Evolutionary conservation across 2,113 vertebrate genomes (phyloP).

Genomic region (Odocoileus virginianus): DNA sequence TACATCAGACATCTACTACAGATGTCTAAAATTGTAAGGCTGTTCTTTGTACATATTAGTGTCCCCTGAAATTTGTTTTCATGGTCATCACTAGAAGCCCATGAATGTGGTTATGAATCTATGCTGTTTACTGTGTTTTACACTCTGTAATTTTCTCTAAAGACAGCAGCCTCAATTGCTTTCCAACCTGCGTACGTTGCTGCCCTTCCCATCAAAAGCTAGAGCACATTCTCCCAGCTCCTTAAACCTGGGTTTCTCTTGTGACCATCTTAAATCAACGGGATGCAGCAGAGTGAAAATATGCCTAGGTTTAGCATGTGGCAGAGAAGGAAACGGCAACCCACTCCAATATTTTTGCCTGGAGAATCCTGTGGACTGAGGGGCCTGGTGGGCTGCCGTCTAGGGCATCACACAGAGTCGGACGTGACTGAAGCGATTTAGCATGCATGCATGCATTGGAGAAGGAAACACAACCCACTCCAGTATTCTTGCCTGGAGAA

Average conservation of each 20-base stretch:
- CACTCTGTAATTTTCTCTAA: neutral
- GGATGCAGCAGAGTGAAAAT: neutral
- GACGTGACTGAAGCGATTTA: neutral
- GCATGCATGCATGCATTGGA: neutral
- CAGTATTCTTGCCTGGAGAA: neutral
- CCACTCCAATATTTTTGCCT: neutral
- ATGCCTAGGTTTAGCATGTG: neutral
- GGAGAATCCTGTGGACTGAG: neutral
- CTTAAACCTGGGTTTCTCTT: neutral
- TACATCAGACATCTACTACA: neutral
- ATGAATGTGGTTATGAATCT: neutral
- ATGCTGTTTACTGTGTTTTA: neutral
- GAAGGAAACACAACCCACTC: neutral
- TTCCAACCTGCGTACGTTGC: fast-evolving
- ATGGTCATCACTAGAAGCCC: neutral
- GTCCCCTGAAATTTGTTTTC: neutral
- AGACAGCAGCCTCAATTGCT: neutral
- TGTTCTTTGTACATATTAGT: neutral
- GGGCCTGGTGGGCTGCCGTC: neutral
- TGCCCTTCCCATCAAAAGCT: neutral
- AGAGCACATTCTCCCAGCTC: neutral
- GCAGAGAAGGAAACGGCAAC: neutral
- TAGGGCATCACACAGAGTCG: fast-evolving
- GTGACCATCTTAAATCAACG: neutral
- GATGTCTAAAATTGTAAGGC: neutral